Percentiles rank a stretch among this genome's conserved stretches.
These are phyloP conservation scores for Trinectes maculatus DNA, from an alignment of 2,113 vertebrate species.

Conservation along the genomic window DNA sequence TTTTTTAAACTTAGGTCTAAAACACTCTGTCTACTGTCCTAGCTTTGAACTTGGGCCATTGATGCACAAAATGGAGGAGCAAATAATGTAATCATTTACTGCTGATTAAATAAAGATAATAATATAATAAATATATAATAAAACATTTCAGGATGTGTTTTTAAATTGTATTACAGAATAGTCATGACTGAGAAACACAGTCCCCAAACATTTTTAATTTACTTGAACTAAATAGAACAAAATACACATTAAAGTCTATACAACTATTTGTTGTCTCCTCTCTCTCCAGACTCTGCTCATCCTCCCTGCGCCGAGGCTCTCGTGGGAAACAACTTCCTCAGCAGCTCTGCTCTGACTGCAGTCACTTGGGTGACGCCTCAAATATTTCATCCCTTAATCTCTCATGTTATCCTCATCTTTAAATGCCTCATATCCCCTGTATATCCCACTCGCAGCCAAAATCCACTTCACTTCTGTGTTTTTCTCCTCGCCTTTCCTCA, in stretches of 20 bases:
- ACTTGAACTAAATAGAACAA: constrained; percentile 7
- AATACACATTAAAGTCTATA: background rate
- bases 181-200: background rate
- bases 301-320: constrained; percentile 28
- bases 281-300: background rate
- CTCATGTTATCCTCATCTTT: constrained; percentile 50
- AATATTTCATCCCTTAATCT: constrained; percentile 60
- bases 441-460: constrained; percentile 40
- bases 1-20: no score
- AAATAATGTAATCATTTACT: background rate
- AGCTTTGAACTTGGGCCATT: no score
- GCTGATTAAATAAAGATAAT: background rate
- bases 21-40: no score
- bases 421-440: constrained; percentile 31
- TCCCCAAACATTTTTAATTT: background rate
- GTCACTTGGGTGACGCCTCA: constrained; percentile 50
- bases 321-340: constrained; percentile 50
- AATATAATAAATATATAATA: no score
- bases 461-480: background rate
- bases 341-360: constrained; percentile 59
- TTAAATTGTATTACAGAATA: background rate
- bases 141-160: no score
- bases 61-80: no score
- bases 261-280: background rate
- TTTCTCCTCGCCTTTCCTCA: constrained; percentile 10